A percentile compares a stretch with the other conserved stretches of the same genome.
These are phyloP conservation scores for Mechanitis mazaeus DNA, from an alignment of 2,888 invertebrate species.

Conservation along the genomic window DNA sequence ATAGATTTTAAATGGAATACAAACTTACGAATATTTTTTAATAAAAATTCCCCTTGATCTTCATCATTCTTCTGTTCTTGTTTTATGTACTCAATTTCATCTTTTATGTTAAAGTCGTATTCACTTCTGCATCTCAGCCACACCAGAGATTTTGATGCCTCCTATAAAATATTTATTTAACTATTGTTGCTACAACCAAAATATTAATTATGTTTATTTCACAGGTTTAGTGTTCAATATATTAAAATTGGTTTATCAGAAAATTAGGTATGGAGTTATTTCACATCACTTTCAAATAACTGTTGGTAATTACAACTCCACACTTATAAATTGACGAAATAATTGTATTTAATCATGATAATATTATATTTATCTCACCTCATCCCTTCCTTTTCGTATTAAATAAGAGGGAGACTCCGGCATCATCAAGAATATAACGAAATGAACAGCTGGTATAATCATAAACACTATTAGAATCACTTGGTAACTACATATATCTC, in stretches of 20 bases:
- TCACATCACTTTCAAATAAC: no score
- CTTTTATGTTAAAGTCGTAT: constrained; percentile 41
- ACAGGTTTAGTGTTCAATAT: no score
- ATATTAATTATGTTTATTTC: neutral
- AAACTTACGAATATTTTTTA: constrained; percentile 57
- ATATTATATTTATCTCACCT: constrained; percentile 46
- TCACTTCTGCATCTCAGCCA: constrained; percentile 62
- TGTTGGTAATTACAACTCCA: no score
- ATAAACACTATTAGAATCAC: constrained; percentile 70
- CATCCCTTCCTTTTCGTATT: constrained; percentile 52
- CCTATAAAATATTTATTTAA: constrained; percentile 35
- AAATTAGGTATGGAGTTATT: no score
- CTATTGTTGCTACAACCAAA: neutral
- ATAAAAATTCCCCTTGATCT: constrained; percentile 46
- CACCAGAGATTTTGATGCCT: constrained; percentile 51
- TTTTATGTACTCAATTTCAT: constrained; percentile 50
- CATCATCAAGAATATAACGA: constrained; percentile 67
- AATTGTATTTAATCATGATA: neutral
- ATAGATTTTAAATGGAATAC: neutral
- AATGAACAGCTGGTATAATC: constrained; percentile 61
- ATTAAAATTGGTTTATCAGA: no score
- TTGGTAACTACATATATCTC: constrained; percentile 67
- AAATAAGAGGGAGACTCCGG: constrained; percentile 79
- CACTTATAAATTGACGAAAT: no score
- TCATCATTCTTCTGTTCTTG: constrained; percentile 55